Evolutionary conservation across 2,113 vertebrate genomes (phyloP).

Genomic region (Thunnus thynnus): DNA sequence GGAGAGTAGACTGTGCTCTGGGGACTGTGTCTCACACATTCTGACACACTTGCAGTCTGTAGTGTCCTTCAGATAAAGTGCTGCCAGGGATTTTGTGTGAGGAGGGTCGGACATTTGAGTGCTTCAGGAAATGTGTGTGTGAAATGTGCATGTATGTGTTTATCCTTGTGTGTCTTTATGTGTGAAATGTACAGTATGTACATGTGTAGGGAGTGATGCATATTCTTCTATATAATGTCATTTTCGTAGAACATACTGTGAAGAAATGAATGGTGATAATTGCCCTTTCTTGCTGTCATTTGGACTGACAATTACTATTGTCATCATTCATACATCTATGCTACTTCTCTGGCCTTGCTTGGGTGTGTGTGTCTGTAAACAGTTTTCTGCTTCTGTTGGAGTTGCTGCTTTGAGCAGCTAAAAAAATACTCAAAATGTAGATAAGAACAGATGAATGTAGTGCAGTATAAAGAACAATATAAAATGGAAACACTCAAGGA

Average conservation of each 20-base stretch:
- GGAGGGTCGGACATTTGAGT: conserved; percentile 47
- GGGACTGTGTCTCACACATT: conserved; percentile 78
- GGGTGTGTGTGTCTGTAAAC: neutral
- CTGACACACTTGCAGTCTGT: conserved; percentile 75
- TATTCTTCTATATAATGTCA: conserved; percentile 29
- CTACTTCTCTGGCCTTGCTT: neutral
- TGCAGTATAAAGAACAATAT: neutral
- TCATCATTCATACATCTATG: conserved; percentile 8
- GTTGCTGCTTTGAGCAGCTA: neutral
- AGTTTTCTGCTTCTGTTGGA: neutral
- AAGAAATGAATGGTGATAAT: conserved; percentile 11
- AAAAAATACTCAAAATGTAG: neutral
- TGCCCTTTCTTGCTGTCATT: conserved; percentile 25
- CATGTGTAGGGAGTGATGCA: conserved; percentile 14
- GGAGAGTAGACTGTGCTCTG: conserved; percentile 68
- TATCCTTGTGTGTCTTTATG: neutral
- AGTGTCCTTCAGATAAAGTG: conserved; percentile 76
- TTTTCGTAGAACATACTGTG: conserved; percentile 17
- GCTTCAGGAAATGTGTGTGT: conserved; percentile 53
- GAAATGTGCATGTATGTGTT: conserved; percentile 46
- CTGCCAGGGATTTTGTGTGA: conserved; percentile 57
- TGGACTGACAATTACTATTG: neutral
- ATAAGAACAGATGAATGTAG: neutral
- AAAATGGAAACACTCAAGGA: too few species aligned
- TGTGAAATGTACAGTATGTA: neutral